Percentiles rank a stretch among this genome's conserved stretches.
Evolutionary conservation across 2,888 invertebrate species (phyloP).

Genomic region (Xanthostigma xanthostigma): DNA sequence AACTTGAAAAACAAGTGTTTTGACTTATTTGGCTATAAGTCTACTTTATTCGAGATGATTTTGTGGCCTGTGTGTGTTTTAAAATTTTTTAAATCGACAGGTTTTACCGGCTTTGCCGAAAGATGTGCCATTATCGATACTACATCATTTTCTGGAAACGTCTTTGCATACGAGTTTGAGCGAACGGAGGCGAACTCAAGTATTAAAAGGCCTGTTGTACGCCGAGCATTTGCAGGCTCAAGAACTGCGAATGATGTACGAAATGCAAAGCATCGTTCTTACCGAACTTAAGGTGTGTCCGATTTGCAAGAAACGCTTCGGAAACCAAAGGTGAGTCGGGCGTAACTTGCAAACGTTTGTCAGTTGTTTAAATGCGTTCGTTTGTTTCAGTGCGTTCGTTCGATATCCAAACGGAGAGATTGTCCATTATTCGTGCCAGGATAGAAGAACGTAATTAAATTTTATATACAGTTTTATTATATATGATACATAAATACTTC

Average conservation of each 20-base stretch:
- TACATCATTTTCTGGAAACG: slow-evolving; percentile 67
- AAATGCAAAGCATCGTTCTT: slow-evolving; percentile 69
- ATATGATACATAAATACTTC: no score
- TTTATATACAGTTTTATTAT: no score
- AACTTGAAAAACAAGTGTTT: neutral
- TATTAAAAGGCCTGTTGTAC: slow-evolving; percentile 68
- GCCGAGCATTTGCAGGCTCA: slow-evolving; percentile 78
- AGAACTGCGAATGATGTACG: slow-evolving; percentile 62
- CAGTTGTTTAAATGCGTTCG: slow-evolving; percentile 7
- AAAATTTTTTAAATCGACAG: slow-evolving; percentile 23
- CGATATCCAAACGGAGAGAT: slow-evolving; percentile 83
- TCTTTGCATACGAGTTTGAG: slow-evolving; percentile 61
- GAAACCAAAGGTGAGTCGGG: slow-evolving; percentile 61
- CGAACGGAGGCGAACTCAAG: slow-evolving; percentile 55
- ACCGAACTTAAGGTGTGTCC: slow-evolving; percentile 79
- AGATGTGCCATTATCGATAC: slow-evolving; percentile 55
- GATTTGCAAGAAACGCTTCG: slow-evolving; percentile 86
- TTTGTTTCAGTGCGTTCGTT: slow-evolving; percentile 67
- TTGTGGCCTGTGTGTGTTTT: neutral
- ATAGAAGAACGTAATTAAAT: slow-evolving; percentile 24
- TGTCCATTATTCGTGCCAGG: slow-evolving; percentile 83
- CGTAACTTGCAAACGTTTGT: neutral
- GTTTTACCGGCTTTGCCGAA: slow-evolving; percentile 69
- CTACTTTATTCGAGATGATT: neutral
- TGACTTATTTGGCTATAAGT: neutral